Evolutionary conservation across 92 coral and sea anemone genomes (phyloP).

Genomic region (Phenganax subtilis): DNA sequence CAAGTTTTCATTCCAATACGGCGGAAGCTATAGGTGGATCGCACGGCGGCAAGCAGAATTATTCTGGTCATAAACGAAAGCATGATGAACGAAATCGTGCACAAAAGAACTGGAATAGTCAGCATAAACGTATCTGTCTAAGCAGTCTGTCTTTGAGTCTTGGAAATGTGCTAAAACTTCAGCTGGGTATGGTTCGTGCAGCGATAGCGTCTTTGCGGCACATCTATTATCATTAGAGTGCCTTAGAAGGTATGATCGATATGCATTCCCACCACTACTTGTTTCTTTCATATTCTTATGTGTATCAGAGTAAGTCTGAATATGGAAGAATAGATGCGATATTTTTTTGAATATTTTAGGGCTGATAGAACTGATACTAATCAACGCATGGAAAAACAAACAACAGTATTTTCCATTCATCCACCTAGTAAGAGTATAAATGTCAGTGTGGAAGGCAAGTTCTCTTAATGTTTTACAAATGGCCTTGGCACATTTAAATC

Average conservation of each 20-base stretch:
- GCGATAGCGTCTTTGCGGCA: neutral
- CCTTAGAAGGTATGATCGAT: neutral
- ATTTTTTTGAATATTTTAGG: no score
- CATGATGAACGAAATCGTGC: neutral
- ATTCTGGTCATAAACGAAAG: conserved; percentile 1
- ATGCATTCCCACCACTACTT: neutral
- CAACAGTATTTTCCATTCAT: no score
- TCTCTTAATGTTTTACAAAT: no score
- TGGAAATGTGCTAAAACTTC: neutral
- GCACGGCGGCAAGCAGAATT: neutral
- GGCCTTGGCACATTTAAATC: no score
- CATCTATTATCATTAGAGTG: neutral
- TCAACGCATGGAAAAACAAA: no score
- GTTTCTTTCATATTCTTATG: no score
- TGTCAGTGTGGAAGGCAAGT: no score
- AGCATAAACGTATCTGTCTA: neutral
- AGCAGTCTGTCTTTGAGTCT: neutral
- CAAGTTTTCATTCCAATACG: neutral
- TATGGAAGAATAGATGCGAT: no score
- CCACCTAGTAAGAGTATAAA: no score
- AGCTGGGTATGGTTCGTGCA: neutral
- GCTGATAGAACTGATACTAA: no score
- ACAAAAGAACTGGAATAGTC: neutral
- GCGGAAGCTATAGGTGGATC: neutral
- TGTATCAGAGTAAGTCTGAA: conserved; percentile 13